Conservation (phyloP, 2,797 vertebrate species). For the Gadopsis marmoratus region DNA sequence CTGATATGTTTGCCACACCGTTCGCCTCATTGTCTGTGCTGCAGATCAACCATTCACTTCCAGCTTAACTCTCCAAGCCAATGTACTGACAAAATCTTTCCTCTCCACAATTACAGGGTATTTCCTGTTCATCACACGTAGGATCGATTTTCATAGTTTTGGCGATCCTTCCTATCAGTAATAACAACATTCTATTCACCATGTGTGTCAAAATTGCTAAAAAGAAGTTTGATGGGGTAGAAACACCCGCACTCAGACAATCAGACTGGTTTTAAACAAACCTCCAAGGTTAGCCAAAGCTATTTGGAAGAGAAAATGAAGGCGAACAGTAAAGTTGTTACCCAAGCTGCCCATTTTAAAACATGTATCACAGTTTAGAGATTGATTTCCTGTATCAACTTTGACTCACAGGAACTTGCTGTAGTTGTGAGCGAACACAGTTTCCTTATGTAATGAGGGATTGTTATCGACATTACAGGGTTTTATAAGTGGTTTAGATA, state of each 20-base stretch:
- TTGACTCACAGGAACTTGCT: not conserved
- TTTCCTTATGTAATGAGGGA: not conserved
- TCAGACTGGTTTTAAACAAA: not conserved
- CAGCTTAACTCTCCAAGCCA: not conserved
- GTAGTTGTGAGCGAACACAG: not conserved
- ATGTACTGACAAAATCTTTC: not conserved
- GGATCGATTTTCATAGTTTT: not conserved
- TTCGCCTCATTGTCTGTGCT: not conserved
- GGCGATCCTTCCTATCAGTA: not conserved
- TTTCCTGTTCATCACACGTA: not conserved
- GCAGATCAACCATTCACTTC: not conserved
- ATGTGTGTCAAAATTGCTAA: not conserved
- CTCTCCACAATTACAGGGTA: not conserved
- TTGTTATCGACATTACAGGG: not conserved
- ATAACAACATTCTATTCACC: not conserved
- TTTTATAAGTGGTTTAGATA: not conserved
- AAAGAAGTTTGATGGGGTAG: not conserved
- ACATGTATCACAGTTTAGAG: conserved; percentile 4
- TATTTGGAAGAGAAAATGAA: conserved; percentile 6
- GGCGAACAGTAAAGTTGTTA: not conserved
- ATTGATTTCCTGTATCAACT: not conserved
- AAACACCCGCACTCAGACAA: not conserved
- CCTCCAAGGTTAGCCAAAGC: not conserved
- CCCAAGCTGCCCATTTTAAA: not conserved
- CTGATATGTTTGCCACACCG: not conserved